Percentiles rank a stretch among this genome's conserved stretches.
phyloP scores from a whole-genome alignment of 2,113 vertebrate species.

The Thamnophis sirtalis region DNA sequence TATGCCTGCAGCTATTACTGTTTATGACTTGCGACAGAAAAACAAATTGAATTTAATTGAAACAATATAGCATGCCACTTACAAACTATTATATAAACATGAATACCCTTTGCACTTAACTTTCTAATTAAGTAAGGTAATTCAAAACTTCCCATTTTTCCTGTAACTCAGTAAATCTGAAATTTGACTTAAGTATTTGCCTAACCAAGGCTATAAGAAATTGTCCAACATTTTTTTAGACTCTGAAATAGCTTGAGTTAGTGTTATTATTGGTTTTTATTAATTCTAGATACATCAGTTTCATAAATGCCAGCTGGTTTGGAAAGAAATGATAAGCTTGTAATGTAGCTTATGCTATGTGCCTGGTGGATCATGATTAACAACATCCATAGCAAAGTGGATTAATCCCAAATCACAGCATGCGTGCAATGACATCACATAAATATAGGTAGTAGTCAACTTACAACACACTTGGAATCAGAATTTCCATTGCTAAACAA shows the following conservation, averaged over 20 bases:
- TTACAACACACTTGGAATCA: not conserved
- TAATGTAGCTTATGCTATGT: not conserved
- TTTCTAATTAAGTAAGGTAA: not conserved
- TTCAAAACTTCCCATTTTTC: not conserved
- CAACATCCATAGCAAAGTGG: not conserved
- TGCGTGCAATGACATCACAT: not conserved
- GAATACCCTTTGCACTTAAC: not conserved
- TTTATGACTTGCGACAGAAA: not conserved
- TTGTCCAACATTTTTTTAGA: not conserved
- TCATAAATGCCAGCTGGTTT: not conserved
- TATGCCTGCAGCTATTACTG: not conserved
- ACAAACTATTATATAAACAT: not conserved
- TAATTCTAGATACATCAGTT: not conserved
- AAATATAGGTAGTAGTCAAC: not conserved
- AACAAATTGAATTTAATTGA: not conserved
- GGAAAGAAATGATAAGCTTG: not conserved
- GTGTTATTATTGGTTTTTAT: not conserved
- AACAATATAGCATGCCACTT: not conserved
- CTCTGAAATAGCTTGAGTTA: not conserved
- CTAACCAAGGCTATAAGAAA: not conserved
- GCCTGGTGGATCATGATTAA: not conserved
- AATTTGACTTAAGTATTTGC: not conserved
- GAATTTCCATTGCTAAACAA: not conserved
- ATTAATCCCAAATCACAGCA: not conserved
- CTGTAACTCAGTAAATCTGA: not conserved